Conservation (phyloP, 2,888 invertebrate genomes). For the Lymantria monacha region DNA sequence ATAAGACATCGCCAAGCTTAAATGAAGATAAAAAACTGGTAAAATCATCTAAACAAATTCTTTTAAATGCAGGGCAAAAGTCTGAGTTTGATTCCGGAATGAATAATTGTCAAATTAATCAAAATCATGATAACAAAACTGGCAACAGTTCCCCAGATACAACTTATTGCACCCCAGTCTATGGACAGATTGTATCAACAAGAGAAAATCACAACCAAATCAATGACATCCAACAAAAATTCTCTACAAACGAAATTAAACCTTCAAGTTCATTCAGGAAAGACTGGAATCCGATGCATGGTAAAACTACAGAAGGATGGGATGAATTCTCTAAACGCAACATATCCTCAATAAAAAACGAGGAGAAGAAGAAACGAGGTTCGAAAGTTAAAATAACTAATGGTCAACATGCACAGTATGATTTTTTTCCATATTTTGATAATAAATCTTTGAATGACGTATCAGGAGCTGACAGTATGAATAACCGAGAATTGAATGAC, state of each 20-base stretch:
- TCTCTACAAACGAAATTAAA: conserved; percentile 60
- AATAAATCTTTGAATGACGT: conserved; percentile 56
- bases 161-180: conserved; percentile 74
- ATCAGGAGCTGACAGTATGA: conserved; percentile 22
- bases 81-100: conserved; percentile 77
- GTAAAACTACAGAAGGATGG: conserved; percentile 65
- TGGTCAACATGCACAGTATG: conserved; percentile 63
- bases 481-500: conserved; percentile 43
- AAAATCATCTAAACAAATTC: conserved; percentile 76
- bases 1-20: conserved; percentile 41
- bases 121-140: conserved; percentile 57
- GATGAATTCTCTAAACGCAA: conserved; percentile 71
- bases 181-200: conserved; percentile 74
- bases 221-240: conserved; percentile 74
- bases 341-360: conserved; percentile 63
- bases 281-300: conserved; percentile 62
- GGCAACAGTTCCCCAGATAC: conserved; percentile 57
- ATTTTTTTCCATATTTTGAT: conserved; percentile 76
- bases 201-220: conserved; percentile 77
- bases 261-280: conserved; percentile 72
- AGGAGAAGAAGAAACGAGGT: conserved; percentile 50
- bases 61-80: conserved; percentile 74
- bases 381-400: conserved; percentile 58
- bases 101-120: conserved; percentile 73
- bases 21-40: conserved; percentile 55